These are phyloP conservation scores for Apteryx mantelli DNA, from an alignment of 2,113 vertebrate genomes.

Conservation along the genomic window DNA sequence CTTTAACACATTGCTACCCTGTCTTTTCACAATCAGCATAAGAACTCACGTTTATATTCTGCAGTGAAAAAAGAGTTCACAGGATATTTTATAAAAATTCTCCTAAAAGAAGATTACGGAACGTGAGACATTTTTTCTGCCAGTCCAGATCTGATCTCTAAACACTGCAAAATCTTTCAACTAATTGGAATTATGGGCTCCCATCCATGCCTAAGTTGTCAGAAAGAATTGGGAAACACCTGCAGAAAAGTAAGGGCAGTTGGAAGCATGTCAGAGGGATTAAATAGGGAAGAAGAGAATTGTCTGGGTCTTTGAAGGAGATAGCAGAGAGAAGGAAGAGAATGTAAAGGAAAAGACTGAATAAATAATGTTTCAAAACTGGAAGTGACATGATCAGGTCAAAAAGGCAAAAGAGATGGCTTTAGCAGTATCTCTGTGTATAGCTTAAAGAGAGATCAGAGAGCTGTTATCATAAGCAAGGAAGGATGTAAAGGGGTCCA, in stretches of 20 bases:
- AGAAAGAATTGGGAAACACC: slow-evolving; percentile 6
- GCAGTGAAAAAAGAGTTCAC: not conserved
- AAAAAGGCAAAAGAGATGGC: not conserved
- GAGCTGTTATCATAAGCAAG: not conserved
- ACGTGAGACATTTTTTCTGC: not conserved
- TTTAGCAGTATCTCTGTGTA: not conserved
- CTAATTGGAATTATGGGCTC: not conserved
- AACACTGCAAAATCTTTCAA: not conserved
- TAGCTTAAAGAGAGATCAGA: slow-evolving; percentile 23
- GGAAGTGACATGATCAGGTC: slow-evolving; percentile 1
- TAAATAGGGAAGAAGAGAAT: slow-evolving; percentile 16
- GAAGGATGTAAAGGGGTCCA: not conserved
- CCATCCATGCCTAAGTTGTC: not conserved
- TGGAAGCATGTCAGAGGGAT: slow-evolving; percentile 24
- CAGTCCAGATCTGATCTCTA: not conserved
- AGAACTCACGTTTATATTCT: not conserved
- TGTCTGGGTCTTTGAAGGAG: slow-evolving; percentile 5
- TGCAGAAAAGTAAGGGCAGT: slow-evolving; percentile 7
- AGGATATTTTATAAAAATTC: not conserved
- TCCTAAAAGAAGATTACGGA: not conserved
- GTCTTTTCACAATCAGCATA: not conserved
- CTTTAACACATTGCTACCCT: not conserved
- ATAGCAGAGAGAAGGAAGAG: not conserved
- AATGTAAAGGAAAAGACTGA: not conserved
- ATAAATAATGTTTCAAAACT: slow-evolving; percentile 38